These are phyloP conservation scores for Belonocnema kinseyi DNA, from an alignment of 1,140 invertebrate genomes.

Conservation along the genomic window DNA sequence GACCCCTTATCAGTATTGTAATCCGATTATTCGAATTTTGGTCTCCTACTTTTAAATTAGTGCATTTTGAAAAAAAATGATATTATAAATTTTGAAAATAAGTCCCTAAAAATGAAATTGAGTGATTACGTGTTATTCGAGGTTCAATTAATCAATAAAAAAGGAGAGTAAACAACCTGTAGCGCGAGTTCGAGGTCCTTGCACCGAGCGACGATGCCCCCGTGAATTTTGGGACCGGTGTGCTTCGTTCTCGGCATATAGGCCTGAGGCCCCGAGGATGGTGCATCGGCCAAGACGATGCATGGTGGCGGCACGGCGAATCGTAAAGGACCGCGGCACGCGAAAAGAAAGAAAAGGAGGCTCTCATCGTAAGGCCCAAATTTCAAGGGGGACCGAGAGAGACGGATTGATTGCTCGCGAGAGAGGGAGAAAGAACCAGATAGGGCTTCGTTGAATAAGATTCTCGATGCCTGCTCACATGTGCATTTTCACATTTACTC, in stretches of 20 bases:
- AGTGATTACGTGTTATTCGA: no score
- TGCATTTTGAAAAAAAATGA: no score
- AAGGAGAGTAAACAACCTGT: not conserved
- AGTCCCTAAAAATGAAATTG: no score
- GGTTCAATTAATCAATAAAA: constrained; percentile 28
- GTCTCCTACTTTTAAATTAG: no score
- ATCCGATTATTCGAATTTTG: no score
- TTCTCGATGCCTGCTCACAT: not conserved
- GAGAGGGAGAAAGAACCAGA: not conserved
- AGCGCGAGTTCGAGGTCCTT: constrained; percentile 12
- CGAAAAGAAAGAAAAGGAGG: constrained; percentile 59
- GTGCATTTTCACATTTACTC: not conserved
- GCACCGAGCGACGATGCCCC: constrained; percentile 45
- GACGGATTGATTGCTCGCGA: not conserved
- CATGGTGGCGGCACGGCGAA: constrained; percentile 53
- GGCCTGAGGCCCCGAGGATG: constrained; percentile 53
- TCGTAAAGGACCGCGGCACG: constrained; percentile 57
- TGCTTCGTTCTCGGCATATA: constrained; percentile 42
- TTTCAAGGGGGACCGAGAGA: not conserved
- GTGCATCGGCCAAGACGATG: constrained; percentile 50
- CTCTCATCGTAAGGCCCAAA: constrained; percentile 28
- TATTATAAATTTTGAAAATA: no score
- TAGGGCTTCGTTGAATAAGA: constrained; percentile 8
- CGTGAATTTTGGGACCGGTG: constrained; percentile 52
- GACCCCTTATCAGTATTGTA: no score